phyloP scores from a whole-genome alignment of 2,888 invertebrate genomes.

The Acronicta leporina region DNA sequence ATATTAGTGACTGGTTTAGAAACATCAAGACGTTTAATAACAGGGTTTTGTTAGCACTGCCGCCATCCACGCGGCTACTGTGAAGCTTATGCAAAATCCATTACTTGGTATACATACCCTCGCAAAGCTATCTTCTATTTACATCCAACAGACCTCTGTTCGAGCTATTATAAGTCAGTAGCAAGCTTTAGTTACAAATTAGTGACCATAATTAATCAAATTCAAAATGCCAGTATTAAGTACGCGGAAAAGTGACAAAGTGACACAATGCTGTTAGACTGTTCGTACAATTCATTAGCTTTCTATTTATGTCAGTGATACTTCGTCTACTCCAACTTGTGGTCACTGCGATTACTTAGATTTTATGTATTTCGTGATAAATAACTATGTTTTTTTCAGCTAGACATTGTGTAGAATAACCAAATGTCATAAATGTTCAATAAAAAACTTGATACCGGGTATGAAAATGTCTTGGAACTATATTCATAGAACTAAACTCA shows the following conservation, averaged over 20 bases:
- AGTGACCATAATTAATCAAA: conserved; percentile 62
- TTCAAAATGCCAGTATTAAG: conserved; percentile 59
- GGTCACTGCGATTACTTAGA: neutral
- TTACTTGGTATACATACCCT: conserved; percentile 51
- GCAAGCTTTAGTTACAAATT: conserved; percentile 70
- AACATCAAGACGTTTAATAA: conserved; percentile 35
- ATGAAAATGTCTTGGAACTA: too few species aligned
- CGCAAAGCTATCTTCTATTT: conserved; percentile 50
- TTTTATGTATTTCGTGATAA: too few species aligned
- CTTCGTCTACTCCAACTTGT: conserved; percentile 36
- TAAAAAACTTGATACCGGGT: neutral
- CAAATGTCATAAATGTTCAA: neutral
- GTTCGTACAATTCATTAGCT: conserved; percentile 39
- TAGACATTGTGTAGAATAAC: neutral
- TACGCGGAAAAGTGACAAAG: conserved; percentile 54
- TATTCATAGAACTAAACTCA: too few species aligned
- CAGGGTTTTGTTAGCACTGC: conserved; percentile 58
- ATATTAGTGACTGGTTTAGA: conserved; percentile 50
- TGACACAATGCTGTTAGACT: conserved; percentile 52
- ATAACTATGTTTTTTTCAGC: too few species aligned
- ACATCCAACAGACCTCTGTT: conserved; percentile 51
- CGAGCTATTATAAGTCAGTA: conserved; percentile 62
- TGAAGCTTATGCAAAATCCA: conserved; percentile 35
- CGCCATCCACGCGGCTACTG: conserved; percentile 51
- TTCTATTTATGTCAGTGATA: conserved; percentile 43